Evolutionary conservation across 53 echinoderm and acorn worm genomes (phyloP).

Genomic region (Zoroaster sp.): DNA sequence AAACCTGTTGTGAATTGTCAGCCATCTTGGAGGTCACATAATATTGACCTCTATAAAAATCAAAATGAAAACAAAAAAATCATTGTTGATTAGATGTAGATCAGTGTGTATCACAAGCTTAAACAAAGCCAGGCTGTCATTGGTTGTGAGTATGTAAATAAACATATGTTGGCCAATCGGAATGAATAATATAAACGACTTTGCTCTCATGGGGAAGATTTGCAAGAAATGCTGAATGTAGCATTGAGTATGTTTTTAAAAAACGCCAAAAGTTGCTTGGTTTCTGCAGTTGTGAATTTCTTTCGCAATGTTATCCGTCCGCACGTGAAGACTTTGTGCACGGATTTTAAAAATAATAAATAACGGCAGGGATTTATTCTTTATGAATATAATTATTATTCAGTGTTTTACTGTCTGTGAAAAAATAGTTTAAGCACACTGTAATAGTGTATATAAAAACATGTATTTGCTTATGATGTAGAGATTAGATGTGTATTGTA

Average conservation of each 20-base stretch:
- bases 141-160: background rate
- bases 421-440: background rate
- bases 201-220: background rate
- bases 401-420: slow-evolving; percentile 8
- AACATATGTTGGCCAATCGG: background rate
- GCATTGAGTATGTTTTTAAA: background rate
- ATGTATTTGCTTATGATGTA: background rate
- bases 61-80: background rate
- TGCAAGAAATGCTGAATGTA: background rate
- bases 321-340: background rate
- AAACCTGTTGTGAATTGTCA: background rate
- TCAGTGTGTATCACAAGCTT: background rate
- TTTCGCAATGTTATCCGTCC: slow-evolving; percentile 38
- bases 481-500: background rate
- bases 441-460: background rate
- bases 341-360: slow-evolving; percentile 8
- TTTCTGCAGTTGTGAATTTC: slow-evolving; percentile 12
- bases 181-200: background rate
- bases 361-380: slow-evolving; percentile 53
- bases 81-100: background rate
- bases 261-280: background rate
- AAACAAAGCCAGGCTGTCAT: background rate
- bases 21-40: background rate
- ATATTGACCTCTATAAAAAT: background rate
- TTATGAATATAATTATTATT: slow-evolving; percentile 12